Conservation (phyloP, 2,797 vertebrate genomes). For the Cynodonichthys magdalenae region DNA sequence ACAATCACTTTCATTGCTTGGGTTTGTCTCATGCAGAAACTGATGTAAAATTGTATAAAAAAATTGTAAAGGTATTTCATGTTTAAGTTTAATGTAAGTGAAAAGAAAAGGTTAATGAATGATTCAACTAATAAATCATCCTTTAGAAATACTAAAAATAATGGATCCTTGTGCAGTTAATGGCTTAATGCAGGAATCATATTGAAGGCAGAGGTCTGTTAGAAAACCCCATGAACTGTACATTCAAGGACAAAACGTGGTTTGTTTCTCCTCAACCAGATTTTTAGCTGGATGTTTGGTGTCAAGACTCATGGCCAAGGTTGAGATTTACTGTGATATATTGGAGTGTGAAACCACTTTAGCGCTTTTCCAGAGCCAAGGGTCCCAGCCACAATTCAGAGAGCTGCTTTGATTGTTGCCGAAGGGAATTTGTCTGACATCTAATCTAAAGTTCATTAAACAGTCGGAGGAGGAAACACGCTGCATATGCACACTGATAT, state of each 20-base stretch:
- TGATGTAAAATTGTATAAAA: slow-evolving; percentile 7
- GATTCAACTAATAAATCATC: slow-evolving; percentile 64
- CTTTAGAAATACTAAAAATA: slow-evolving; percentile 58
- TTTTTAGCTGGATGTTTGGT: slow-evolving; percentile 41
- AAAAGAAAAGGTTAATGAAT: slow-evolving; percentile 51
- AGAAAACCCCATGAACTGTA: slow-evolving; percentile 18
- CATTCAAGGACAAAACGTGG: slow-evolving; percentile 12
- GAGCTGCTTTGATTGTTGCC: slow-evolving; percentile 61
- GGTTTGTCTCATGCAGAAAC: slow-evolving; percentile 36
- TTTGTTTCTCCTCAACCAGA: slow-evolving; percentile 32
- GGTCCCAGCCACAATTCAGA: slow-evolving; percentile 57
- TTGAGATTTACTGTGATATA: slow-evolving; percentile 60
- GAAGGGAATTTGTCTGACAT: slow-evolving; percentile 69
- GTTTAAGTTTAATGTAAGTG: slow-evolving; percentile 33
- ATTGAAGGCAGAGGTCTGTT: slow-evolving; percentile 1
- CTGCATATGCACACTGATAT: slow-evolving; percentile 47
- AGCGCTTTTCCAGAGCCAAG: slow-evolving; percentile 43
- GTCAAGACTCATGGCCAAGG: slow-evolving; percentile 37
- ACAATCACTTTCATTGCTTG: slow-evolving; percentile 59
- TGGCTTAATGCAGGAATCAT: slow-evolving; percentile 55
- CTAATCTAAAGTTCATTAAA: slow-evolving; percentile 77
- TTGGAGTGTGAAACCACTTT: slow-evolving; percentile 46
- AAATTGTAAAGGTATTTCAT: not conserved
- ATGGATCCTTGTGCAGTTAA: slow-evolving; percentile 24
- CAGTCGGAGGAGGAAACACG: slow-evolving; percentile 57